Percentiles rank a stretch among this genome's conserved stretches.
phyloP scores from a whole-genome alignment of 2,113 vertebrate species.

The Macheiramphus alcinus region DNA sequence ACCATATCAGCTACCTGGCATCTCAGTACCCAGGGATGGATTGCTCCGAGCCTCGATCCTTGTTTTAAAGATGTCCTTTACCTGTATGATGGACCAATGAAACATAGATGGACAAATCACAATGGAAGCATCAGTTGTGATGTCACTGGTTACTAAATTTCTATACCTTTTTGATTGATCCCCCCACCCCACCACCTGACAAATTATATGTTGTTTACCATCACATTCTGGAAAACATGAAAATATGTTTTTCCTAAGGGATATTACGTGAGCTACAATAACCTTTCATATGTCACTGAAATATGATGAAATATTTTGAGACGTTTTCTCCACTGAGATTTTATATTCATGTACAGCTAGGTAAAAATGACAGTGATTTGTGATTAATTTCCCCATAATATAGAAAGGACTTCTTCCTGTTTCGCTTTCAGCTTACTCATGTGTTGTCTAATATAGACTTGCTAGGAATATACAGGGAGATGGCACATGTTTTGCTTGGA shows the following conservation, averaged over 20 bases:
- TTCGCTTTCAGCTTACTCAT: not conserved
- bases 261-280: not conserved
- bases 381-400: not conserved
- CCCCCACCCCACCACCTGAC: not conserved
- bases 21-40: not conserved
- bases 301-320: not conserved
- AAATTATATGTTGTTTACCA: not conserved
- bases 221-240: not conserved
- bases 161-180: not conserved
- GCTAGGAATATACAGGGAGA: not conserved
- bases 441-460: not conserved
- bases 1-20: not conserved
- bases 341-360: not conserved
- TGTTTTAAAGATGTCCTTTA: not conserved
- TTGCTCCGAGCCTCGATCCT: not conserved
- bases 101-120: not conserved
- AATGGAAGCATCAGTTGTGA: not conserved
- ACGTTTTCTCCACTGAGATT: not conserved
- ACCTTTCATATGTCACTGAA: not conserved
- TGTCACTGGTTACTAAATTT: not conserved
- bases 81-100: not conserved
- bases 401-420: not conserved
- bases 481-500: constrained; percentile 33
- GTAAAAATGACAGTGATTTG: not conserved
- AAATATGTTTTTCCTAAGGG: not conserved